A percentile compares a stretch with the other conserved stretches of the same genome.
Conservation (phyloP, 2,113 vertebrate species). For the Chinchilla lanigera region DNA sequence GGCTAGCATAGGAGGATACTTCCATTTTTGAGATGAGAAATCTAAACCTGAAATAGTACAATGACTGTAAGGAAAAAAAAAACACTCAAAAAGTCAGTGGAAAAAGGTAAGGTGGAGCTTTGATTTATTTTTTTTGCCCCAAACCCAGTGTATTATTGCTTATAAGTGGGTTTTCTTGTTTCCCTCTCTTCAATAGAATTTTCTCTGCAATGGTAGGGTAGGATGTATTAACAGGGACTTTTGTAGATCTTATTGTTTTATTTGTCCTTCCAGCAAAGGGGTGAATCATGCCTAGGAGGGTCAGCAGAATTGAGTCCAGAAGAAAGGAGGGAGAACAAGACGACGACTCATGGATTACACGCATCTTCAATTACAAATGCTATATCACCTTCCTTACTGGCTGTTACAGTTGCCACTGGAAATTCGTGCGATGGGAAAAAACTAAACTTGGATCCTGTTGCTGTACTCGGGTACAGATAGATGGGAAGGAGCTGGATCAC, state of each 20-base stretch:
- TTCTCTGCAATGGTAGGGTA: background rate
- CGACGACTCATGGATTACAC: fast-evolving
- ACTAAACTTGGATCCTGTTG: slow-evolving; percentile 50
- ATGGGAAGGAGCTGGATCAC: background rate
- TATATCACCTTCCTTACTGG: slow-evolving; percentile 60
- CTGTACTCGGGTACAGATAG: slow-evolving; percentile 68
- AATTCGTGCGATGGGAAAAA: background rate
- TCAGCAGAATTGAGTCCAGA: background rate
- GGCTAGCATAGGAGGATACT: background rate
- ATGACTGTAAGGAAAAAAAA: background rate
- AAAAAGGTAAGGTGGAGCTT: background rate
- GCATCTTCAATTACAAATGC: background rate
- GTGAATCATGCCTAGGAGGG: slow-evolving; percentile 35
- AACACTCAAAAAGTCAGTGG: background rate
- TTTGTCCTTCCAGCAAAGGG: slow-evolving; percentile 71
- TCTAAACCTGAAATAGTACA: background rate
- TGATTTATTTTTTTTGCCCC: background rate
- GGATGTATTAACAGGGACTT: background rate
- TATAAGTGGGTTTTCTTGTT: background rate
- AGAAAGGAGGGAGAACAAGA: background rate
- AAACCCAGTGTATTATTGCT: background rate
- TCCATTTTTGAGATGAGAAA: slow-evolving; percentile 19
- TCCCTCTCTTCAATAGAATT: background rate
- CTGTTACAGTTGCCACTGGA: slow-evolving; percentile 66
- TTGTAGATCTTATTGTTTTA: slow-evolving; percentile 40